A percentile compares a stretch with the other conserved stretches of the same genome.
Conservation (phyloP, 2,797 vertebrate species). For the Gobionotothen gibberifrons region DNA sequence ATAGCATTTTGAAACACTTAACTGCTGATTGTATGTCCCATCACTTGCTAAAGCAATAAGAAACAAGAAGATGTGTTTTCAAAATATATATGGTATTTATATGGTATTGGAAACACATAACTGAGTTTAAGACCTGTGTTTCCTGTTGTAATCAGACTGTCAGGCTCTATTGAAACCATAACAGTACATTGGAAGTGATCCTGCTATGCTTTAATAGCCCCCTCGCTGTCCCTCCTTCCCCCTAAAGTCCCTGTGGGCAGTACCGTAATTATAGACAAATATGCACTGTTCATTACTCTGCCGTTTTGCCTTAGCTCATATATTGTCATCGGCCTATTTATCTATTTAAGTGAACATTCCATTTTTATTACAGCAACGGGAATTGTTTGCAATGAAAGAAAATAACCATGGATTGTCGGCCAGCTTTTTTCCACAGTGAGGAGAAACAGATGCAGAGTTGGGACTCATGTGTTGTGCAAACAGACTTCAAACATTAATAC, state of each 20-base stretch:
- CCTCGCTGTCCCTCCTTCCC: slow-evolving; percentile 57
- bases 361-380: slow-evolving; percentile 76
- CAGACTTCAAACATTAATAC: slow-evolving; percentile 73
- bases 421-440: slow-evolving; percentile 60
- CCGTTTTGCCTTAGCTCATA: slow-evolving; percentile 63
- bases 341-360: slow-evolving; percentile 72
- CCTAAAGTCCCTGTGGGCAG: slow-evolving; percentile 68
- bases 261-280: slow-evolving; percentile 80
- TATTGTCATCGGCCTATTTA: slow-evolving; percentile 67
- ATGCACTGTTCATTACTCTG: slow-evolving; percentile 73
- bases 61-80: slow-evolving; percentile 15
- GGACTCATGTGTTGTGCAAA: slow-evolving; percentile 71
- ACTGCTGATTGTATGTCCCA: neutral
- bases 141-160: slow-evolving; percentile 65
- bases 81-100: slow-evolving; percentile 18
- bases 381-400: slow-evolving; percentile 71
- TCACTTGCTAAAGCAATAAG: slow-evolving; percentile 27
- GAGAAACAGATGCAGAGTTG: slow-evolving; percentile 80
- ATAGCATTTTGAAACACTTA: slow-evolving; percentile 2
- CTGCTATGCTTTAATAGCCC: slow-evolving; percentile 62
- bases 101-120: slow-evolving; percentile 38
- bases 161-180: slow-evolving; percentile 69
- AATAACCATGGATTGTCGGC: slow-evolving; percentile 54
- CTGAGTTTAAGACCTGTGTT: slow-evolving; percentile 51
- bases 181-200: slow-evolving; percentile 63